A percentile compares a stretch with the other conserved stretches of the same genome.
Conservation (phyloP, 2,797 vertebrate genomes). For the Sebastes iracundus region DNA sequence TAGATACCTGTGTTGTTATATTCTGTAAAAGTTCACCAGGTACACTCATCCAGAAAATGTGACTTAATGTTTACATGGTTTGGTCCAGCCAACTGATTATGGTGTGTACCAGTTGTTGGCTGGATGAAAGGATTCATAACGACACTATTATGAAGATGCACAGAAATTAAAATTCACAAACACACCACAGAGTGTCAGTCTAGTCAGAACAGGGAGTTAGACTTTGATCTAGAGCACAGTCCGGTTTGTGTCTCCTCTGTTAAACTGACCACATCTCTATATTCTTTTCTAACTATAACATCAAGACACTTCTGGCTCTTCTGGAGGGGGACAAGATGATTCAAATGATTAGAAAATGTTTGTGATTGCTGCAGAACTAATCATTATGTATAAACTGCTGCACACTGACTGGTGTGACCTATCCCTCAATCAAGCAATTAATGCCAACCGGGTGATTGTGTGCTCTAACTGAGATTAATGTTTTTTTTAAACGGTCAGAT, state of each 20-base stretch:
- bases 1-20: not conserved
- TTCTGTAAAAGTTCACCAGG: not conserved
- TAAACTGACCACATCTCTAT: conserved; percentile 13
- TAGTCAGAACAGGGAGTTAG: not conserved
- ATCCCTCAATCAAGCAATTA: conserved; percentile 7
- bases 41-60: not conserved
- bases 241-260: not conserved
- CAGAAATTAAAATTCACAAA: not conserved
- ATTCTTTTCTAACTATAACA: not conserved
- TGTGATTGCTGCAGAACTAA: conserved; percentile 9
- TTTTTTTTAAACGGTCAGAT: conserved; percentile 26
- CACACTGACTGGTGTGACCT: conserved; percentile 12
- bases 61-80: conserved; percentile 30
- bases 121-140: not conserved
- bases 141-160: not conserved
- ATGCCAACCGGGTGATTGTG: conserved; percentile 33
- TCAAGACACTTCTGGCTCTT: not conserved
- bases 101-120: not conserved
- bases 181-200: not conserved
- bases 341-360: conserved; percentile 7
- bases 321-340: not conserved
- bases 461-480: conserved; percentile 32
- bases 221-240: not conserved
- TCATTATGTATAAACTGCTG: conserved; percentile 25
- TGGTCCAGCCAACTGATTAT: not conserved